Conservation (phyloP, 2,888 invertebrate species). For the Meteorus colon region DNA sequence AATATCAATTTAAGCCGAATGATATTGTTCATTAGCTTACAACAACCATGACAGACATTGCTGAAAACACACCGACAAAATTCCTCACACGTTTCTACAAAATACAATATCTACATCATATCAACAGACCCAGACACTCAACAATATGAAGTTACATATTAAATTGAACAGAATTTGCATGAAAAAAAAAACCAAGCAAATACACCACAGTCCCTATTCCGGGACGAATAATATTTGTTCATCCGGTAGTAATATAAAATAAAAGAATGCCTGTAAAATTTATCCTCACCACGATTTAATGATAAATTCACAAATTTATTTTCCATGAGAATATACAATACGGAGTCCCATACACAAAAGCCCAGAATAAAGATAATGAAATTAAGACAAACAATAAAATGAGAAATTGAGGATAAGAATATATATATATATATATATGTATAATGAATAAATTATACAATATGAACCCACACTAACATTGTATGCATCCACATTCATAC, state of each 20-base stretch:
- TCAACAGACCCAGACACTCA: not conserved
- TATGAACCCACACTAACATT: slow-evolving; percentile 20
- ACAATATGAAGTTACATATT: not conserved
- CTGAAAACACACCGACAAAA: not conserved
- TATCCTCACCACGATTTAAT: not conserved
- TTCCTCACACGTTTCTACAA: not conserved
- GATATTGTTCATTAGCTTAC: too few species aligned
- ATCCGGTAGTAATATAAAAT: slow-evolving; percentile 7
- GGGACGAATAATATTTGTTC: not conserved
- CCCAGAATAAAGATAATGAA: slow-evolving; percentile 24
- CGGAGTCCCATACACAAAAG: slow-evolving; percentile 4
- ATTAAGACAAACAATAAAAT: slow-evolving; percentile 25
- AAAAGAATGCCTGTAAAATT: not conserved
- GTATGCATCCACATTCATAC: not conserved
- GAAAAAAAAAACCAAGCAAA: not conserved
- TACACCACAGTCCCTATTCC: not conserved
- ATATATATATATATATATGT: not conserved
- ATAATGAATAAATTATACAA: slow-evolving; percentile 39
- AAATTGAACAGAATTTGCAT: not conserved
- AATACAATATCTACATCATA: not conserved
- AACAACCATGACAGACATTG: too few species aligned
- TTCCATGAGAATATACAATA: slow-evolving; percentile 4
- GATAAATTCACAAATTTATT: slow-evolving; percentile 21
- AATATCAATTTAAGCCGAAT: too few species aligned
- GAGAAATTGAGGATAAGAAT: slow-evolving; percentile 23